Base-by-base conservation (phyloP, 1,140 invertebrate species). In the Choristoneura fumiferana region DNA sequence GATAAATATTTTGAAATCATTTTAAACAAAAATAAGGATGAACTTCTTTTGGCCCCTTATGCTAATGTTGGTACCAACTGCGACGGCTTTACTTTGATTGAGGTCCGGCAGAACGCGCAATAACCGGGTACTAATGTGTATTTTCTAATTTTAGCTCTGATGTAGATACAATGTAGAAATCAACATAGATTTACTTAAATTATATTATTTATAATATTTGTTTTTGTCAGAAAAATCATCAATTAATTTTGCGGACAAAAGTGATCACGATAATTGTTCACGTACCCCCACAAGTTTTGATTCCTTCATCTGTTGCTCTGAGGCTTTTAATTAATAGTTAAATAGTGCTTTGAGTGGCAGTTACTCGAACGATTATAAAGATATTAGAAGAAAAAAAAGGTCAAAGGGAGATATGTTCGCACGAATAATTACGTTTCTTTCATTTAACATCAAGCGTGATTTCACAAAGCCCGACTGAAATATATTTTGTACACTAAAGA, bases 21-120 rank as follows among this genome's bases (percentile, higher is more conserved):
- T 49, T 39, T 49, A 49, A 49, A 49, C 43, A 49, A 49, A 29
- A 49, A 49, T 22, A 49, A 49, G 43, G 43, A 22, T 29, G n/a
- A 45, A 49, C 17, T 38, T 22, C 14, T 56, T 56, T 38, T 13
- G n/a, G 18, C 14, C 35, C 18, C 17, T 56, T 56, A 39, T 56
- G 35, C 33, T 33, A 33, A 29, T 29, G 29, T 57, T 58, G 22
- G 56, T 29, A 58, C 17, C 34, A 55, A 40, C n/a, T 12, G 13
- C 12, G 8, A 33, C 9, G 38, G 37, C 18, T 61, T 60, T 36
- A n/a, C 52, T 29, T 52, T 72, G 70, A 69, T 72, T 72, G 55
- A 66, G 69, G 66, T 71, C 61, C 52, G 63, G 62, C 69, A 69
- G 63, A 37, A 63, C 18, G n/a, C 18, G n/a, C 17, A 12, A 59